Conservation (phyloP, 2,113 vertebrate genomes). For the Centropus unirufus region DNA sequence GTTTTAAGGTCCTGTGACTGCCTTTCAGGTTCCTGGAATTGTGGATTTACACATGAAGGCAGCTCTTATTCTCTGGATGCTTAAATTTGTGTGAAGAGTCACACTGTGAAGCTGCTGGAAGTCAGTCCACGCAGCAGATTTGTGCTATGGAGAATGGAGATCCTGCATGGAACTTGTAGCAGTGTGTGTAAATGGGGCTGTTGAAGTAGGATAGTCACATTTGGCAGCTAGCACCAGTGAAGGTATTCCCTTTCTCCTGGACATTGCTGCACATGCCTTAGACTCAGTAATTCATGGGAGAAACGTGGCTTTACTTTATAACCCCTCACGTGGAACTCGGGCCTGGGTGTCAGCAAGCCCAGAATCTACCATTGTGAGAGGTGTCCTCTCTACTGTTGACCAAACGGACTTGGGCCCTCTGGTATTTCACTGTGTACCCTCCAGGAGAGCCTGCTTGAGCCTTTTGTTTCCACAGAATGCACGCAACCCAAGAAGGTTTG, state of each 20-base stretch:
- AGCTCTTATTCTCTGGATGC: not conserved
- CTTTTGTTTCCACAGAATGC: not conserved
- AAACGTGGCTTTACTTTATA: not conserved
- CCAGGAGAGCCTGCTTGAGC: not conserved
- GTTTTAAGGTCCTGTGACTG: not conserved
- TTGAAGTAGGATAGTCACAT: not conserved
- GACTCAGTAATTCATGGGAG: not conserved
- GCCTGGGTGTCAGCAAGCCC: not conserved
- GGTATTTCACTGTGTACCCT: not conserved
- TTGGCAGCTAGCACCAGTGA: not conserved
- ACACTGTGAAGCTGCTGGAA: not conserved
- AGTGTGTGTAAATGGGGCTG: not conserved
- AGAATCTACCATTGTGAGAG: not conserved
- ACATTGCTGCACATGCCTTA: not conserved
- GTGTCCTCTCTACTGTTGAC: not conserved
- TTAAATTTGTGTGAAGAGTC: not conserved
- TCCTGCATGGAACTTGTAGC: not conserved
- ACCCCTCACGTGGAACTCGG: not conserved
- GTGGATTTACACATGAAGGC: not conserved
- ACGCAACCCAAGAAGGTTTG: not conserved
- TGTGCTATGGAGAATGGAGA: not conserved
- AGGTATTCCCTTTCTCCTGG: not conserved
- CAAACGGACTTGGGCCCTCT: not conserved
- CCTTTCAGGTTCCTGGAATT: not conserved
- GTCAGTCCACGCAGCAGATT: not conserved